Conservation (phyloP, 2,113 vertebrate genomes). For the Isurus oxyrinchus region DNA sequence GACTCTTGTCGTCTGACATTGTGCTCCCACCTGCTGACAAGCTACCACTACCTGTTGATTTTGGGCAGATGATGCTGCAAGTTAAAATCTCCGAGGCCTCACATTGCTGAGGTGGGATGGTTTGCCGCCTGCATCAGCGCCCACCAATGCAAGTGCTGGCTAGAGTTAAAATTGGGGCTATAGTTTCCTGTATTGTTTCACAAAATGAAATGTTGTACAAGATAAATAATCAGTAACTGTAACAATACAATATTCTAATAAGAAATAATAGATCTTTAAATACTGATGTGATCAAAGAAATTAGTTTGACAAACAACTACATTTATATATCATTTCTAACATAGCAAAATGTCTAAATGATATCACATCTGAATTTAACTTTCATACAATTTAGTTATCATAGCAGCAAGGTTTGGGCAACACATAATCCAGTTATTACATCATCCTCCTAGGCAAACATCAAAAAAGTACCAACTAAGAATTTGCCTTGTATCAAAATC, state of each 20-base stretch:
- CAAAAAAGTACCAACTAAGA: not conserved
- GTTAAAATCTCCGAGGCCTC: not conserved
- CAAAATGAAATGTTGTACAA: not conserved
- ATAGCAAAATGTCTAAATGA: not conserved
- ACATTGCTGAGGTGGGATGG: too few relatives aligned
- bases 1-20: not conserved
- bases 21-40: not conserved
- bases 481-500: slow-evolving; percentile 3
- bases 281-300: not conserved
- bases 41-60: not conserved
- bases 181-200: not conserved
- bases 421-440: slow-evolving; percentile 28
- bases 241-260: not conserved
- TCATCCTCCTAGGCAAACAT: not conserved
- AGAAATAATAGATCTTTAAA: slow-evolving; percentile 2
- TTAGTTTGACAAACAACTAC: not conserved
- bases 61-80: not conserved
- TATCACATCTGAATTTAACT: not conserved
- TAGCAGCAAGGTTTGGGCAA: not conserved
- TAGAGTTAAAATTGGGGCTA: not conserved
- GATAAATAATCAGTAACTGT: not conserved
- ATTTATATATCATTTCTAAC: not conserved
- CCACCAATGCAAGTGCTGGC: not conserved
- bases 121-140: not conserved
- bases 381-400: not conserved